Base-by-base conservation (phyloP, 2,888 invertebrate genomes). In the Antitype chi region DNA sequence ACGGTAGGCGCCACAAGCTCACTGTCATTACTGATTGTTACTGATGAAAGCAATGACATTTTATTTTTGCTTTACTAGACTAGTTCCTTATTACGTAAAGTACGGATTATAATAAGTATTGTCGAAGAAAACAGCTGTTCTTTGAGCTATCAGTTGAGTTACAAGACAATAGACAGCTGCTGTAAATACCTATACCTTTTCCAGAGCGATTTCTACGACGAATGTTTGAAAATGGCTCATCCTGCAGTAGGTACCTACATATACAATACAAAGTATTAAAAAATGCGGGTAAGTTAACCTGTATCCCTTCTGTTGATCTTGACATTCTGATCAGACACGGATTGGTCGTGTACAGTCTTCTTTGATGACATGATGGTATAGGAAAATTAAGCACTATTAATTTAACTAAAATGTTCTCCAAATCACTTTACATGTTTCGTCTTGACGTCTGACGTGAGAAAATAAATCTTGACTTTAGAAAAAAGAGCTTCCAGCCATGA, bases 221-320 rank as follows among this genome's bases (percentile, higher is more conserved):
- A 47, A 60, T 28, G 17, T 23, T 28, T n/a, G 9, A 64, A 28
- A 62, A 43, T 43, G 4, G 17, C 17, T n/a, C 20, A n/a, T 6
- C 20, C 23, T 43, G 13, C 20, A 38, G 57, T 60, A 23, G 63
- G 43, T 15, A 20, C 28, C 17, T 49, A 52, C 2, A 43, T 43
- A 43, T 9, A 43, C 43, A 43, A 43, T 43, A 43, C 43, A 43
- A 1, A 43, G 23, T n/a, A 25, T 52, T 13, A 25, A 71, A 68
- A 53, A 17, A 69, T 43, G n/a, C n/a, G n/a, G 28, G 13, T 17
- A 55, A n/a, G 8, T 25, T 38, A 59, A 49, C 92, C 89, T 53
- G 89, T 79, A 66, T 87, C 81, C 5, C 70, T 89, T 84, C 90
- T 92, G 60, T 89, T 59, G 32, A 91, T 84, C 87, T 91, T 93